Evolutionary conservation across 2,888 invertebrate species (phyloP), one percentile per base, ranked within the genome.

Genomic region (Campoletis raptor): DNA sequence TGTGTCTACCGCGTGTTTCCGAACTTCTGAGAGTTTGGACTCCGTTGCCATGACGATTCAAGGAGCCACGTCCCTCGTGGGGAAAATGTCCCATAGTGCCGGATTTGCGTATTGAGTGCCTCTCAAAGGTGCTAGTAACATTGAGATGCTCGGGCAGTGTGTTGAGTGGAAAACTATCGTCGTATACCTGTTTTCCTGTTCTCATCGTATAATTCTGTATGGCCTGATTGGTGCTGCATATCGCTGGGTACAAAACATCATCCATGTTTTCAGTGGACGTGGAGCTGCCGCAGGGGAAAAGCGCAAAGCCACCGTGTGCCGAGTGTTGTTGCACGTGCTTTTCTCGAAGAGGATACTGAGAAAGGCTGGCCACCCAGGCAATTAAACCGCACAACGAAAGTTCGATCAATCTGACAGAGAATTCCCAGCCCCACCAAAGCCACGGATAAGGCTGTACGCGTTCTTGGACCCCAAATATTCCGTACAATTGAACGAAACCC

Each of bases 351-450:
- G 94, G 93, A 88, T 92, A 94, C 79, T 97, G 97, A 77, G 97
- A 95, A 37, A 97, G 95, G 78, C 98, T 98, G 70, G 98, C 97
- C 12, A 98, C 98, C 96, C 98, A 98, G 0, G 97, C 97, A 90
- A 98, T 95, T 80, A 98, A 95, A 6, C 97, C 97, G 90, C 98
- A 97, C 91, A 98, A 97, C n/a, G 97, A 96, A 69, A 98, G 96
- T 94, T 99, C 99, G 78, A 98, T 96, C 8, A 98, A 95, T 40
- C 98, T 96, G 77, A 98, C 96, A 0, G 97, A 97, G 92, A 98
- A 97, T 92, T 98, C 98, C 95, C 98, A 98, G 30, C 97, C 97
- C 98, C 98, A 98, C 95, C 98, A 97, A 5, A 98, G 95, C 99
- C 99, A 99, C 87, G 95, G 95, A 85, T 95, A 94, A 0, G 95